A percentile compares a stretch with the other conserved stretches of the same genome.
Evolutionary conservation across 1,140 invertebrate genomes (phyloP).

Genomic region (Trissolcus basalis): DNA sequence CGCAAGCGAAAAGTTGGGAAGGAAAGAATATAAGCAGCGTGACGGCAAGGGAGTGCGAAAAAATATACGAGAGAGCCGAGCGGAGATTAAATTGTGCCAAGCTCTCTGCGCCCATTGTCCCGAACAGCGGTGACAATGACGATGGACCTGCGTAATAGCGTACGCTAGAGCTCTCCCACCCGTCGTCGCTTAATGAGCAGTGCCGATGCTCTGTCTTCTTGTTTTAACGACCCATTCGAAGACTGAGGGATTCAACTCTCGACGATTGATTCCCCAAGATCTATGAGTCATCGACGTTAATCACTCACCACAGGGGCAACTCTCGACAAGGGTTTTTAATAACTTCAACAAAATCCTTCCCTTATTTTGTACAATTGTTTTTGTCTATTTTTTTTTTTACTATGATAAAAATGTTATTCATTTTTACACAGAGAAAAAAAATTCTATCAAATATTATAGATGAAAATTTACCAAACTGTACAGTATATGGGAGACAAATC

Average conservation of each 20-base stretch:
- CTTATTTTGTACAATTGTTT: too few species aligned
- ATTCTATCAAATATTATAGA: too few species aligned
- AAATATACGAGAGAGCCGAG: constrained; percentile 30
- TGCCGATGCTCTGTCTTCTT: constrained; percentile 8
- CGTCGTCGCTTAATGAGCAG: constrained; percentile 38
- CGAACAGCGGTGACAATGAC: constrained; percentile 1
- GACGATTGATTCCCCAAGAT: constrained; percentile 32
- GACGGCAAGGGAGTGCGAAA: constrained; percentile 12
- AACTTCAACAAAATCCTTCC: too few species aligned
- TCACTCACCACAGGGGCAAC: constrained; percentile 5
- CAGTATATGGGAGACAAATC: too few species aligned
- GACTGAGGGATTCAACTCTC: constrained; percentile 12
- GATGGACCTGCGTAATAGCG: constrained; percentile 36
- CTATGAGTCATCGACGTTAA: constrained; percentile 35
- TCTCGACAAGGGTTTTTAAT: too few species aligned
- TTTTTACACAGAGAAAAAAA: too few species aligned
- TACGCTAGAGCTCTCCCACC: constrained; percentile 34
- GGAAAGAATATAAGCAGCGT: constrained; percentile 18
- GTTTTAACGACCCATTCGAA: constrained; percentile 39
- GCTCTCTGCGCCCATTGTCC: constrained; percentile 46
- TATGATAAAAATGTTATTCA: too few species aligned
- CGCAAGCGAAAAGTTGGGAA: constrained; percentile 14
- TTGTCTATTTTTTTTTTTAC: too few species aligned
- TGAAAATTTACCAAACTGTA: too few species aligned
- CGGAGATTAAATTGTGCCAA: constrained; percentile 50